Percentiles rank a stretch among this genome's conserved stretches.
These are phyloP conservation scores for Darevskia mixta DNA, from an alignment of 2,797 vertebrate genomes.

Conservation along the genomic window DNA sequence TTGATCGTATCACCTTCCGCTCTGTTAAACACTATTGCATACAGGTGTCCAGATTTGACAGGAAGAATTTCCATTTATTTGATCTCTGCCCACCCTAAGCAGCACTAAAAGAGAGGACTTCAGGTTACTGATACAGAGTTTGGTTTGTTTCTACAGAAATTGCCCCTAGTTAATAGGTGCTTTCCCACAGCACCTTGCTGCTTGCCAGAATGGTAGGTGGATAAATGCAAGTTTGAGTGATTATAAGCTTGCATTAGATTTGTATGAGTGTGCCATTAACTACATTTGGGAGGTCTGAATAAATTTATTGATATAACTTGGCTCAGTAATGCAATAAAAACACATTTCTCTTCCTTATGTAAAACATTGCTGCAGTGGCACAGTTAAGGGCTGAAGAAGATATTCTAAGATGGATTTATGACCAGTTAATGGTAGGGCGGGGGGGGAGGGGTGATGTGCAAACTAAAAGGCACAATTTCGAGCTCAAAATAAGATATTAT, in stretches of 20 bases:
- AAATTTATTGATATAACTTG: background rate
- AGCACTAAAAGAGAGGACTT: background rate
- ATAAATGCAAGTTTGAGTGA: background rate
- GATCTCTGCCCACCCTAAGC: background rate
- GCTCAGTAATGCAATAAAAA: background rate
- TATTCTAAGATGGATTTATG: background rate
- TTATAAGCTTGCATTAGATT: background rate
- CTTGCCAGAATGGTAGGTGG: background rate
- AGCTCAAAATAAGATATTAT: background rate
- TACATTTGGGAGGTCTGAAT: background rate
- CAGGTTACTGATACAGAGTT: background rate
- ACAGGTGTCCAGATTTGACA: too few species aligned
- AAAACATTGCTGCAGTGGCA: background rate
- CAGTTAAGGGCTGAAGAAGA: background rate
- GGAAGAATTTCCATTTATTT: background rate
- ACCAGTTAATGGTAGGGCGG: background rate
- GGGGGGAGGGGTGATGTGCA: background rate
- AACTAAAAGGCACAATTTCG: background rate
- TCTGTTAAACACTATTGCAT: too few species aligned
- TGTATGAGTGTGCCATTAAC: background rate
- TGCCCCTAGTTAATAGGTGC: background rate
- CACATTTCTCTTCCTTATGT: too few species aligned
- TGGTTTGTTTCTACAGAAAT: background rate
- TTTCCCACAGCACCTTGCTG: too few species aligned
- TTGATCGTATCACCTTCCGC: too few species aligned